Evolutionary conservation across 2,113 vertebrate genomes (phyloP).

Genomic region (Chionomys nivalis): DNA sequence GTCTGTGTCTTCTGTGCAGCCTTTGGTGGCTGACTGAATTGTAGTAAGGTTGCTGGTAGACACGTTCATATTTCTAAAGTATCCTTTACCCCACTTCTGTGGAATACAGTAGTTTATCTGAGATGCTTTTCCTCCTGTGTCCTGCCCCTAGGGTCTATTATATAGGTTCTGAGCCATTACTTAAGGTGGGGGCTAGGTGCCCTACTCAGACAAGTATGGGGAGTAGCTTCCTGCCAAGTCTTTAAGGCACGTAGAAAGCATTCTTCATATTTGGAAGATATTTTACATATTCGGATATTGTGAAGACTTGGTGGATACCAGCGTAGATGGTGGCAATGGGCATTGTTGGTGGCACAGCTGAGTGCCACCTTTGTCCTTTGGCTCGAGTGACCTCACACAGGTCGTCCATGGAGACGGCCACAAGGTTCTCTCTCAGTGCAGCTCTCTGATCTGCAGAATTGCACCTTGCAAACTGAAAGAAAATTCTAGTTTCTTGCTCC

Average conservation of each 20-base stretch:
- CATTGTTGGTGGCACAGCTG: not conserved
- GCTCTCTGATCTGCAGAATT: not conserved
- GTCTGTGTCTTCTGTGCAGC: not conserved
- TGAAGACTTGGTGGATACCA: too few relatives aligned
- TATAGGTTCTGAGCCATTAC: too few relatives aligned
- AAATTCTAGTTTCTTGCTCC: not conserved
- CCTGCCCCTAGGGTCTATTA: not conserved
- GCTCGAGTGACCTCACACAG: not conserved
- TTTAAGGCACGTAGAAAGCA: not conserved
- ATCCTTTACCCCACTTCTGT: not conserved
- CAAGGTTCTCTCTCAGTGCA: not conserved
- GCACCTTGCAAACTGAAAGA: not conserved
- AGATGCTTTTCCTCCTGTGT: not conserved
- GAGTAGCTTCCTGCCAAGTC: not conserved
- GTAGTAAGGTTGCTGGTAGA: not conserved
- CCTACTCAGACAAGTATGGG: fast-evolving
- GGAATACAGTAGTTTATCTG: not conserved
- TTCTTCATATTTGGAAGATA: not conserved
- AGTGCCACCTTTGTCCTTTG: not conserved
- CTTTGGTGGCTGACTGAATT: not conserved
- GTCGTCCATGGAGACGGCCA: too few relatives aligned
- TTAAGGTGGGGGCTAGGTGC: not conserved
- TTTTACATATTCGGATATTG: not conserved
- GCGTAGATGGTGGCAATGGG: too few relatives aligned
- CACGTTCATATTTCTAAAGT: not conserved